Evolutionary conservation across 1,140 invertebrate genomes (phyloP), one percentile per base, ranked within the genome.

Genomic region (Thereuonema tuberculata): DNA sequence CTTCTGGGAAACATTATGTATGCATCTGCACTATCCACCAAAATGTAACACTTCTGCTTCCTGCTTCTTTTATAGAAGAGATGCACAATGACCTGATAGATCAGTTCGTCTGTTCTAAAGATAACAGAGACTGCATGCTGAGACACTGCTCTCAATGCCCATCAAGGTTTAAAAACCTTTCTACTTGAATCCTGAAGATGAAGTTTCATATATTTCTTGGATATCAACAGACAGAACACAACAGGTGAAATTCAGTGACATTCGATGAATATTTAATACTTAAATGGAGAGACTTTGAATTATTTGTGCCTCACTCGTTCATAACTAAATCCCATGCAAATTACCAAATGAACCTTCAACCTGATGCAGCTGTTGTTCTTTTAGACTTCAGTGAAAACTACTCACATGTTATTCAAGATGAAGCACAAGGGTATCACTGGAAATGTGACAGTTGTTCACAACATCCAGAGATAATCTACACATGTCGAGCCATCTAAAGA

Each of bases 351-450:
- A 48, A 62, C 20, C 31, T 67, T 15, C 15, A 27, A 9, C 27
- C 52, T 20, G 24, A 28, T 58, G 62, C 59, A 52, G 61, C 29
- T 50, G 23, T 67, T 27, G 46, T 66, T 21, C 31, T 66, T 12
- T 63, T 64, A 17, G 69, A 71, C 61, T 68, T 71, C 64, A 67
- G 67, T 55, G 64, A 72, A 66, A 70, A 70, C 52, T 72, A 64
- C 54, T 64, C 62, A 12, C 69, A 68, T 61, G 28, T 67, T 15
- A 58, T 69, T 48, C 65, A 70, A 61, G 64, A 71, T 62, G 65
- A 62, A 55, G 63, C 63, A 20, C 66, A 71, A 63, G 60, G 65
- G 21, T 67, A 56, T 37, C 67, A 72, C 62, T 72, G 65, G 60
- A 63, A 60, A 55, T 68, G 67, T 54, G 56, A 60, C n/a, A 66